phyloP scores from a whole-genome alignment of 2,888 invertebrate genomes.

The Phengaris arion region DNA sequence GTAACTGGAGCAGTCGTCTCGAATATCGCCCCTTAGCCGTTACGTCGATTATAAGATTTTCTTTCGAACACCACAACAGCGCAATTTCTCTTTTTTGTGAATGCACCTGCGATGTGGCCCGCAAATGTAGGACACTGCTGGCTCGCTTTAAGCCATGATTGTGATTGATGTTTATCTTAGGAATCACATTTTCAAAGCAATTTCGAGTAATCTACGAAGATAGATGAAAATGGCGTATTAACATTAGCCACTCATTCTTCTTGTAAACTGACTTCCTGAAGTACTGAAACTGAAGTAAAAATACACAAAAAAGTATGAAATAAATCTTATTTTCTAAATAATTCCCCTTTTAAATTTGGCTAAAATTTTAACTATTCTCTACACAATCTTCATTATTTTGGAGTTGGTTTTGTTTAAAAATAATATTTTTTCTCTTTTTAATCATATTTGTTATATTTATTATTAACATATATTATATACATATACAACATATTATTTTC shows the following conservation, averaged over 20 bases:
- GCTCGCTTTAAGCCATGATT: slow-evolving; percentile 62
- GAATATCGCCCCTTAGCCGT: slow-evolving; percentile 77
- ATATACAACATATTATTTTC: too few species aligned
- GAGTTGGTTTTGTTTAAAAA: too few species aligned
- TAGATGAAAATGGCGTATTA: slow-evolving; percentile 17
- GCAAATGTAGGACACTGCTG: slow-evolving; percentile 62
- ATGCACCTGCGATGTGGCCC: slow-evolving; percentile 58
- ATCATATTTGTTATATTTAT: too few species aligned
- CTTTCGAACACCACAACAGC: slow-evolving; percentile 63
- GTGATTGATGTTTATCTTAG: slow-evolving; percentile 62
- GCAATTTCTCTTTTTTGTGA: slow-evolving; percentile 76
- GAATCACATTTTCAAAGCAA: slow-evolving; percentile 47
- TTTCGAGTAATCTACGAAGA: slow-evolving; percentile 24
- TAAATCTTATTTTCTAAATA: too few species aligned
- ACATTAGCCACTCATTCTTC: not conserved
- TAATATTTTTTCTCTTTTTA: too few species aligned
- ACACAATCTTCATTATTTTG: too few species aligned
- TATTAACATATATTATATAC: too few species aligned
- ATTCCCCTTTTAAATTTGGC: too few species aligned
- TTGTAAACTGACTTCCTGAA: not conserved
- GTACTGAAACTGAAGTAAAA: too few species aligned
- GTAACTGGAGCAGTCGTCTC: slow-evolving; percentile 76
- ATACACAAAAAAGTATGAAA: too few species aligned
- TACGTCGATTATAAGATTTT: slow-evolving; percentile 75
- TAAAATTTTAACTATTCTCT: too few species aligned